These are phyloP conservation scores for Austrofundulus limnaeus DNA, from an alignment of 2,113 vertebrate genomes.

Conservation along the genomic window DNA sequence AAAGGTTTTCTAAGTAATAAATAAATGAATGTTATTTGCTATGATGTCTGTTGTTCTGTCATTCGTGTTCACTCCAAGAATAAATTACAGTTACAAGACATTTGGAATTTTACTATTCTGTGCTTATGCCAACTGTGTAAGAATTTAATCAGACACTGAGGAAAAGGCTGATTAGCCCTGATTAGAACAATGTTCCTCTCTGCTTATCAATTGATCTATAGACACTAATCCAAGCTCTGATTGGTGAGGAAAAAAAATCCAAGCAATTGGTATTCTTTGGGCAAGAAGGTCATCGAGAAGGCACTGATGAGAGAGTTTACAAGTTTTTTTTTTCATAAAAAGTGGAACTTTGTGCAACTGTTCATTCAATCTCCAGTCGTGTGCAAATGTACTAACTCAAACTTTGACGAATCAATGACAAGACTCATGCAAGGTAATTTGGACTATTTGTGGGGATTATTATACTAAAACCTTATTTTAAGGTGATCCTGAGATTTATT, in stretches of 20 bases:
- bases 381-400: too few species aligned
- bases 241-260: constrained; percentile 29
- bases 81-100: constrained; percentile 24
- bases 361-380: too few species aligned
- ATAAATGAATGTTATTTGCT: not conserved
- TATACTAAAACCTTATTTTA: too few species aligned
- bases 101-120: constrained; percentile 44
- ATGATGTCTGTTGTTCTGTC: not conserved
- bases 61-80: constrained; percentile 42
- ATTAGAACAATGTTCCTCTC: constrained; percentile 42
- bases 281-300: constrained; percentile 34
- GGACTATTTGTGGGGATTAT: too few species aligned
- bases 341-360: not conserved
- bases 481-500: too few species aligned
- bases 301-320: not conserved
- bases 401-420: too few species aligned
- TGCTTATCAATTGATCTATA: constrained; percentile 40
- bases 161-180: constrained; percentile 53
- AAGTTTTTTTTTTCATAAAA: constrained; percentile 32
- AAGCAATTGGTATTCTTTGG: not conserved
- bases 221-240: constrained; percentile 40
- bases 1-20: too few species aligned
- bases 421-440: too few species aligned
- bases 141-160: constrained; percentile 49
- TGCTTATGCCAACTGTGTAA: constrained; percentile 20